Evolutionary conservation across 2,113 vertebrate species (phyloP).

Genomic region (Amphiprion ocellaris): DNA sequence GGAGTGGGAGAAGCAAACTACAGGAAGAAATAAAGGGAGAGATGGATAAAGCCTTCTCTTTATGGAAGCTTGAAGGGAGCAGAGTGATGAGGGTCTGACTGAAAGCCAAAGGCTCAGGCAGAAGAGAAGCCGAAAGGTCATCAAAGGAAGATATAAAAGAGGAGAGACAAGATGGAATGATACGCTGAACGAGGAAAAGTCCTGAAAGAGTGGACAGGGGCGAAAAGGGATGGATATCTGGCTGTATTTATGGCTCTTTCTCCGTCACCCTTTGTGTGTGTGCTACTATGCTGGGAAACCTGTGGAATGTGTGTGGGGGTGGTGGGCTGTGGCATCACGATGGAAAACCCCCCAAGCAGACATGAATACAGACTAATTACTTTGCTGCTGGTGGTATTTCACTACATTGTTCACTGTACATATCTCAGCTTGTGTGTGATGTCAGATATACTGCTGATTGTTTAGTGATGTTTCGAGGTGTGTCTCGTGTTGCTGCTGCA

Average conservation of each 20-base stretch:
- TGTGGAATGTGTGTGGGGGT: constrained; percentile 41
- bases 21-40: constrained; percentile 2
- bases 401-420: not conserved
- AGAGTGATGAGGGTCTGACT: constrained; percentile 5
- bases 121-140: constrained; percentile 15
- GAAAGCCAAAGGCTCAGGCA: constrained; percentile 21
- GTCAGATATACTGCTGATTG: not conserved
- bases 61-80: constrained; percentile 11
- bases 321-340: not conserved
- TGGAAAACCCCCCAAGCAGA: not conserved
- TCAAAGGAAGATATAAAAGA: constrained; percentile 34
- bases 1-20: not conserved
- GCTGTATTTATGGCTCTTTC: constrained; percentile 42
- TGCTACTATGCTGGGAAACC: not conserved
- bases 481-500: constrained; percentile 51
- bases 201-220: not conserved
- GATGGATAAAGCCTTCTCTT: not conserved
- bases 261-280: constrained; percentile 32
- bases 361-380: constrained; percentile 27
- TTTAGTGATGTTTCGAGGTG: constrained; percentile 24
- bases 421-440: not conserved
- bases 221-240: not conserved
- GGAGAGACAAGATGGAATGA: constrained; percentile 21
- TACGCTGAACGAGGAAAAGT: not conserved
- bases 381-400: constrained; percentile 7